Conservation (phyloP, 2,888 invertebrate species). For the Plagodis dolabraria region DNA sequence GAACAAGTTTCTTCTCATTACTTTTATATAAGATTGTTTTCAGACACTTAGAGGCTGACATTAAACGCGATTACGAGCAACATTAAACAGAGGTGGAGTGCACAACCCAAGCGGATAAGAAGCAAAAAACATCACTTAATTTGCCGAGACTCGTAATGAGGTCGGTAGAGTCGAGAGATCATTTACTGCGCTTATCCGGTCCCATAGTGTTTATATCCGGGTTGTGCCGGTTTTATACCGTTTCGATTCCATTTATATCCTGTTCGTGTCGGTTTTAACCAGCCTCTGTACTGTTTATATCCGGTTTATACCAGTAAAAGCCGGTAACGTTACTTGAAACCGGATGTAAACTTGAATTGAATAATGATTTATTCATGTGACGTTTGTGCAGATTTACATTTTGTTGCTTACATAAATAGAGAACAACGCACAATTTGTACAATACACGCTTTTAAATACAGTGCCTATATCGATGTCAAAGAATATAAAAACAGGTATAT, state of each 20-base stretch:
- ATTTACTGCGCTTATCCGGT: slow-evolving; percentile 20
- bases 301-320: slow-evolving; percentile 1
- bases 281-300: neutral
- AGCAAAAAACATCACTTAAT: slow-evolving; percentile 16
- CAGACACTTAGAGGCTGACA: slow-evolving; percentile 1
- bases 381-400: neutral
- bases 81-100: slow-evolving; percentile 8
- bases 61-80: slow-evolving; percentile 14
- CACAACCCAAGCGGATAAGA: slow-evolving; percentile 12
- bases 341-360: slow-evolving; percentile 7
- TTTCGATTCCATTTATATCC: neutral
- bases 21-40: no score
- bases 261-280: slow-evolving; percentile 4
- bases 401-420: neutral
- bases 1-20: no score
- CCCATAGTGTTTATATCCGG: no score
- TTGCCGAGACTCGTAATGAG: slow-evolving; percentile 27
- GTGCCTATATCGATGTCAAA: no score
- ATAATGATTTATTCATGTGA: neutral
- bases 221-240: neutral
- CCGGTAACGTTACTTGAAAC: slow-evolving; percentile 8
- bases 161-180: slow-evolving; percentile 22
- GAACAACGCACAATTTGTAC: neutral
- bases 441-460: no score
- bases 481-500: no score